These are phyloP conservation scores for Diorhabda sublineata DNA, from an alignment of 1,140 invertebrate species.

Conservation along the genomic window DNA sequence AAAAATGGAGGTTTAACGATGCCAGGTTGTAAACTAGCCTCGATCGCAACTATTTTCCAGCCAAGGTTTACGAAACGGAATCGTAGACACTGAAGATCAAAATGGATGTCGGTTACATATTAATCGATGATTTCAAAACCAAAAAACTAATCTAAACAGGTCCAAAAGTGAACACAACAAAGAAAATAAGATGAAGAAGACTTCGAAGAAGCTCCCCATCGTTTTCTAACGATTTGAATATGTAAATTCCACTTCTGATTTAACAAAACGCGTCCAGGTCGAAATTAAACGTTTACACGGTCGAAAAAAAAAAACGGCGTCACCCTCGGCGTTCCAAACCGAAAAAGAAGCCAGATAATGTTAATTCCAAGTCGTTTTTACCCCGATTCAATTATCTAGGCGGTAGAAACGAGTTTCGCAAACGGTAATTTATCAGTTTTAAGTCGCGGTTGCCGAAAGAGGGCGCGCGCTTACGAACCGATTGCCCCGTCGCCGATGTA, in stretches of 20 bases:
- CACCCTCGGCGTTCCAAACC: background rate
- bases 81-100: too few relatives aligned
- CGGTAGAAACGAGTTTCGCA: constrained; percentile 8
- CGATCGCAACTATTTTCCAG: too few relatives aligned
- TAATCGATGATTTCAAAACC: too few relatives aligned
- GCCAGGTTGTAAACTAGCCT: too few relatives aligned
- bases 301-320: background rate
- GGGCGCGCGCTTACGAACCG: background rate
- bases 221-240: too few relatives aligned
- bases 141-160: too few relatives aligned
- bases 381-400: constrained; percentile 18
- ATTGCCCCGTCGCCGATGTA: constrained; percentile 11
- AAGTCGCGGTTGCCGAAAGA: constrained; percentile 5
- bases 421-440: constrained; percentile 22
- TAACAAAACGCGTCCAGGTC: background rate
- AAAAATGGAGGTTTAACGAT: too few relatives aligned
- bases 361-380: constrained; percentile 7
- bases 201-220: too few relatives aligned
- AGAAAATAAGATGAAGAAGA: too few relatives aligned
- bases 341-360: constrained; percentile 2
- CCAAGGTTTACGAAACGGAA: too few relatives aligned
- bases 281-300: background rate
- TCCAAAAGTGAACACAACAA: too few relatives aligned
- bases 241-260: background rate
- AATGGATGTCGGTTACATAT: too few relatives aligned